phyloP scores from a whole-genome alignment of 1,140 invertebrate genomes.

The Acromyrmex echinatior region DNA sequence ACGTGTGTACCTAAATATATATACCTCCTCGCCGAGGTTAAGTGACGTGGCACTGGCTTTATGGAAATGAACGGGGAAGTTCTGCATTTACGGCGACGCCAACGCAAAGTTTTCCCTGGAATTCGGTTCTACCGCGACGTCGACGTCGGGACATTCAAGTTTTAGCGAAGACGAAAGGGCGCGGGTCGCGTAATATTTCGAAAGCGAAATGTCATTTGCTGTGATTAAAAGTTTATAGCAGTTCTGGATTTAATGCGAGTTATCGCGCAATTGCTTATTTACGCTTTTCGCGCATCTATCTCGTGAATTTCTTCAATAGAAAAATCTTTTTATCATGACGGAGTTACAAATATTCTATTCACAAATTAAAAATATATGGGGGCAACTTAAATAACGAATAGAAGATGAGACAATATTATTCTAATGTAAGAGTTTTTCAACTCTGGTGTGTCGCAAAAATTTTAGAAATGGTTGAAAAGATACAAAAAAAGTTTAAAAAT shows the following conservation, averaged over 20 bases:
- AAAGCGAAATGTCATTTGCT: conserved; percentile 58
- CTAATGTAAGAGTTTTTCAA: too few species aligned
- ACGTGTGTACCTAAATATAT: conserved; percentile 45
- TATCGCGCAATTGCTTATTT: conserved; percentile 62
- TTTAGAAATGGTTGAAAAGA: too few species aligned
- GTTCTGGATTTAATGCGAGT: conserved; percentile 50
- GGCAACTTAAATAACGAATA: neutral
- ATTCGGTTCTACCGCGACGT: conserved; percentile 63
- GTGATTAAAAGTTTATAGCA: conserved; percentile 62
- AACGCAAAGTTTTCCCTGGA: conserved; percentile 68
- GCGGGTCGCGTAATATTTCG: conserved; percentile 51
- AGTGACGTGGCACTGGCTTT: conserved; percentile 64
- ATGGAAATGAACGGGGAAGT: conserved; percentile 72
- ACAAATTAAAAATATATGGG: neutral
- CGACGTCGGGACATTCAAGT: conserved; percentile 64
- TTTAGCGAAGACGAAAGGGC: conserved; percentile 31
- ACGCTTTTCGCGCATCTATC: conserved; percentile 25
- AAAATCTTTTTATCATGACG: neutral
- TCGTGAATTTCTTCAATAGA: conserved; percentile 21
- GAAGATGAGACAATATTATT: neutral
- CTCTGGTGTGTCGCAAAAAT: too few species aligned
- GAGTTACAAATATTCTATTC: neutral
- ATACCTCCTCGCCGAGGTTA: conserved; percentile 58
- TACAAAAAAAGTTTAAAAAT: too few species aligned
- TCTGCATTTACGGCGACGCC: conserved; percentile 63